Percentiles rank a stretch among this genome's conserved stretches.
These are phyloP conservation scores for Timema cristinae DNA, from an alignment of 2,888 invertebrate genomes.

Conservation along the genomic window DNA sequence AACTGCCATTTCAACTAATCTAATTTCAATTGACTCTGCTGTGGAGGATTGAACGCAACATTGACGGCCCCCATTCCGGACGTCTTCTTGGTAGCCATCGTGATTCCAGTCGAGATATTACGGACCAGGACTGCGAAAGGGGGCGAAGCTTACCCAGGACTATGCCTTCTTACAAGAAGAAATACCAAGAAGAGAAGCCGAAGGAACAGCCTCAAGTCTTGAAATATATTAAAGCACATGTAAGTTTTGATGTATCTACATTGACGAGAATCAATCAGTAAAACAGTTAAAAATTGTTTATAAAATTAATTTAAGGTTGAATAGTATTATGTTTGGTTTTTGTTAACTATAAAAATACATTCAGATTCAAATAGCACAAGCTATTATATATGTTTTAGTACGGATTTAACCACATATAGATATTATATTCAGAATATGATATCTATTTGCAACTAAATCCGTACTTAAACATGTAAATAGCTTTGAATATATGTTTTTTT, in stretches of 20 bases:
- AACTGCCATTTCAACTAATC: slow-evolving; percentile 41
- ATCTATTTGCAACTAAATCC: too few species aligned
- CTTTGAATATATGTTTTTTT: too few species aligned
- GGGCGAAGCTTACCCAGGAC: slow-evolving; percentile 31
- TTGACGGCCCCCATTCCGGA: slow-evolving; percentile 50
- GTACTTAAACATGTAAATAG: too few species aligned
- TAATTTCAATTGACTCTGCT: neutral
- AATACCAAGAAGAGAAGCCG: slow-evolving; percentile 44
- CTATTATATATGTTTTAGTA: too few species aligned
- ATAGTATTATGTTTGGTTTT: too few species aligned
- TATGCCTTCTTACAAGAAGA: slow-evolving; percentile 34
- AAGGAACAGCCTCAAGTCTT: slow-evolving; percentile 66
- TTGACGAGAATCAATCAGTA: too few species aligned
- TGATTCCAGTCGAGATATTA: slow-evolving; percentile 52
- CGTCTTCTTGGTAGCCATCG: slow-evolving; percentile 45
- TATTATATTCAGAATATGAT: too few species aligned
- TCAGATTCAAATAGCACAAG: too few species aligned
- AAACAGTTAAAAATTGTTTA: too few species aligned
- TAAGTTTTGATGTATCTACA: slow-evolving; percentile 31
- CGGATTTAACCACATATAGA: too few species aligned
- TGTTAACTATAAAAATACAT: too few species aligned
- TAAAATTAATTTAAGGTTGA: too few species aligned
- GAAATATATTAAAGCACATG: slow-evolving; percentile 74
- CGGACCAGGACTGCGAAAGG: slow-evolving; percentile 48
- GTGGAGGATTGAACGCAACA: slow-evolving; percentile 45